These are phyloP conservation scores for Penelope pileata DNA, from an alignment of 2,113 vertebrate species.

Conservation along the genomic window DNA sequence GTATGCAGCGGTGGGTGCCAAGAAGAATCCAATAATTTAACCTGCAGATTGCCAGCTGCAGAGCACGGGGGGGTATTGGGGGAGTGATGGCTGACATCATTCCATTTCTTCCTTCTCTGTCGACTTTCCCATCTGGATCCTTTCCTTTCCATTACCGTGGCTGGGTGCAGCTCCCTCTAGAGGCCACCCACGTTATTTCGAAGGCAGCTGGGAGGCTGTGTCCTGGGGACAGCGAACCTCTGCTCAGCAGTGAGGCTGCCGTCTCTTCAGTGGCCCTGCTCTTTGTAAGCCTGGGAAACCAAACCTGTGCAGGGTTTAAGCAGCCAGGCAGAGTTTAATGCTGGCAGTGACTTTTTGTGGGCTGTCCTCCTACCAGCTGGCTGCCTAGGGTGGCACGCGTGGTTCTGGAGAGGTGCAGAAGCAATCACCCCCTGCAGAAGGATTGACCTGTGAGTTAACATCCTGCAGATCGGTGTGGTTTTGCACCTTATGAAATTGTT, in stretches of 20 bases:
- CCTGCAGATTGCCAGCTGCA: neutral
- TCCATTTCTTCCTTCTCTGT: neutral
- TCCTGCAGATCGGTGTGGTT: neutral
- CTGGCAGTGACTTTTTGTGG: neutral
- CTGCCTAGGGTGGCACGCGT: neutral
- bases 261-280: neutral
- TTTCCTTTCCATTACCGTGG: neutral
- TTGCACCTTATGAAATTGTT: neutral
- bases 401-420: neutral
- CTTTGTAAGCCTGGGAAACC: neutral
- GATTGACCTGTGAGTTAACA: neutral
- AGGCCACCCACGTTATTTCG: neutral
- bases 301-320: neutral
- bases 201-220: neutral
- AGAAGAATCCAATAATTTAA: neutral
- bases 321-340: neutral
- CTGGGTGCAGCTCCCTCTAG: neutral
- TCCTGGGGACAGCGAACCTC: neutral
- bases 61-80: neutral
- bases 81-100: neutral
- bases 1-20: neutral
- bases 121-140: neutral
- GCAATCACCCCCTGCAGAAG: neutral
- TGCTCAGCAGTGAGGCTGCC: neutral
- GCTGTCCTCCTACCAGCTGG: neutral